These are phyloP conservation scores for Salvelinus alpinus DNA, from an alignment of 2,113 vertebrate species.

Conservation along the genomic window DNA sequence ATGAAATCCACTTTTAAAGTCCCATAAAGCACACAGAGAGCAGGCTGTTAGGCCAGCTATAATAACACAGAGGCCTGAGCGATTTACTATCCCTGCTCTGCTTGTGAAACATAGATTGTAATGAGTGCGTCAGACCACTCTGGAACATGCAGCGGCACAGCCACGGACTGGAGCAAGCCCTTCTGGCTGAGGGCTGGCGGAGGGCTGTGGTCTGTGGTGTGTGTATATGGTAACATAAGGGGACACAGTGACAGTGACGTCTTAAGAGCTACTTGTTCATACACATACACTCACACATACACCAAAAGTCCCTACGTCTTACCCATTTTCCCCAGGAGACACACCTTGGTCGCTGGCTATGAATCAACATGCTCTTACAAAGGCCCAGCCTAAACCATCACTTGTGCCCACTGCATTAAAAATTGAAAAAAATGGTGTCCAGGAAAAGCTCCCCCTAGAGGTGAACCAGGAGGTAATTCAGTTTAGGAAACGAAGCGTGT, in stretches of 20 bases:
- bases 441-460: slow-evolving; percentile 70
- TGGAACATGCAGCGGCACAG: slow-evolving; percentile 54
- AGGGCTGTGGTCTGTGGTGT: slow-evolving; percentile 52
- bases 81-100: slow-evolving; percentile 74
- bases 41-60: slow-evolving; percentile 73
- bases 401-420: slow-evolving; percentile 63
- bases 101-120: slow-evolving; percentile 78
- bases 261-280: slow-evolving; percentile 67
- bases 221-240: slow-evolving; percentile 23
- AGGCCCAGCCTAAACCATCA: slow-evolving; percentile 57
- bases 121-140: slow-evolving; percentile 69
- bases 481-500: slow-evolving; percentile 68
- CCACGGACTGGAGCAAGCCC: slow-evolving; percentile 58
- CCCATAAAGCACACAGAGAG: slow-evolving; percentile 70
- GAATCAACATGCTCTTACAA: slow-evolving; percentile 68
- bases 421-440: slow-evolving; percentile 33
- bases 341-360: slow-evolving; percentile 53
- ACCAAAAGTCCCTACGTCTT: slow-evolving; percentile 17
- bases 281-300: slow-evolving; percentile 19
- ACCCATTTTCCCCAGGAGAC: slow-evolving; percentile 54
- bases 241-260: slow-evolving; percentile 73
- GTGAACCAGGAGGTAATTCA: slow-evolving; percentile 54
- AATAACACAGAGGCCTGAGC: slow-evolving; percentile 68
- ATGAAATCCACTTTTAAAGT: slow-evolving; percentile 67
- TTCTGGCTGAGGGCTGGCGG: slow-evolving; percentile 60